These are phyloP conservation scores for Pangasius mekongensis DNA, from an alignment of 2,797 vertebrate genomes.

Conservation along the genomic window DNA sequence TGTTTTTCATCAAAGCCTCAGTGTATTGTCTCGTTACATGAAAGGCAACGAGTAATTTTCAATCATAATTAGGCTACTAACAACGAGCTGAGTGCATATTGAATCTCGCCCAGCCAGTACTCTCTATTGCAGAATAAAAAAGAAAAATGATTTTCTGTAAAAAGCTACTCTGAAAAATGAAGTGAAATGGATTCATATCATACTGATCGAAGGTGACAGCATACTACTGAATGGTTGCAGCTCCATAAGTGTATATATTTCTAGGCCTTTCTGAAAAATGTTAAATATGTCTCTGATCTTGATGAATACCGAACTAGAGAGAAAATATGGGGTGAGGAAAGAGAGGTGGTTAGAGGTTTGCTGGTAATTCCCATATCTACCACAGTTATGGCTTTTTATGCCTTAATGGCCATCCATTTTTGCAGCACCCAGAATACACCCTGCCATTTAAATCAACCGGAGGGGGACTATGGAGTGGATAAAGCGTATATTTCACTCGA, in stretches of 20 bases:
- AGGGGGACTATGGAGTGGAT: conserved; percentile 18
- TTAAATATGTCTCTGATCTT: conserved; percentile 67
- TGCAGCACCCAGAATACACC: conserved; percentile 17
- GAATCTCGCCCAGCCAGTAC: conserved; percentile 9
- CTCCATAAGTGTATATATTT: background rate
- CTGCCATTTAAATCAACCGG: conserved; percentile 17
- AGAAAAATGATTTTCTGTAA: conserved; percentile 62
- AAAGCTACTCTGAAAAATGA: conserved; percentile 53
- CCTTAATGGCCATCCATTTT: conserved; percentile 42
- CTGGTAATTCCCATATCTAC: conserved; percentile 44
- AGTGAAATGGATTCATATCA: conserved; percentile 64
- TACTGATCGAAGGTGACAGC: conserved; percentile 75
- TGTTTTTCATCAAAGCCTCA: conserved; percentile 22
- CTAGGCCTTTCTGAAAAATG: conserved; percentile 57
- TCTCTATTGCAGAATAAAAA: conserved; percentile 19
- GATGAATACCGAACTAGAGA: conserved; percentile 69
- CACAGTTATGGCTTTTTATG: conserved; percentile 40
- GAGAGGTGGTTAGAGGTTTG: conserved; percentile 12
- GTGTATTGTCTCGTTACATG: conserved; percentile 17
- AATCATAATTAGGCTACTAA: conserved; percentile 33
- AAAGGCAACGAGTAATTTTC: conserved; percentile 18
- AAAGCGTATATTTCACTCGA: conserved; percentile 24
- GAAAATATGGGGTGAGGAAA: conserved; percentile 57
- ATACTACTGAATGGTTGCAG: conserved; percentile 59
- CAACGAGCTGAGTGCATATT: background rate